Conservation (phyloP, 2,888 invertebrate species). For the Tenthredo livida region DNA sequence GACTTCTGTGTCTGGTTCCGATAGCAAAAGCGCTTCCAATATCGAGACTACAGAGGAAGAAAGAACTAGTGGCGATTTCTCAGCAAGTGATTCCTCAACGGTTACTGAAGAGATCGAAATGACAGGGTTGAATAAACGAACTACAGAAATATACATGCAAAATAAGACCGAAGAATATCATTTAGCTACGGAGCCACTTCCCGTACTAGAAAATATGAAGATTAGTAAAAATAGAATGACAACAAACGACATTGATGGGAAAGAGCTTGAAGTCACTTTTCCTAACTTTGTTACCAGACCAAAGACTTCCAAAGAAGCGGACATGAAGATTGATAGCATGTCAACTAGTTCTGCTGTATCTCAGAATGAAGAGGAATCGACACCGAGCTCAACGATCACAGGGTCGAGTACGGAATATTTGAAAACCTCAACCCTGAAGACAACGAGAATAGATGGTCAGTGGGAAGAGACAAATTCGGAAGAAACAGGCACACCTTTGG, state of each 20-base stretch:
- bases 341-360: background rate
- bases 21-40: background rate
- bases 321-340: background rate
- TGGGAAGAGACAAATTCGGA: background rate
- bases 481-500: background rate
- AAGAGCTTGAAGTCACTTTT: slow-evolving; percentile 5
- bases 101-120: background rate
- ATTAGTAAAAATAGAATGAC: background rate
- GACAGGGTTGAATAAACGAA: background rate
- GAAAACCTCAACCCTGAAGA: background rate
- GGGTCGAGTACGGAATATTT: background rate
- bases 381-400: too few relatives aligned
- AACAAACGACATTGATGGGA: background rate
- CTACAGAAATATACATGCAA: background rate
- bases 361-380: background rate
- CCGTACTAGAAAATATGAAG: background rate
- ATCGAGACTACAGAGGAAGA: background rate
- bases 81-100: background rate
- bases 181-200: background rate
- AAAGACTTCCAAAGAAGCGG: background rate
- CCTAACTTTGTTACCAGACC: background rate
- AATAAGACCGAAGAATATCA: background rate
- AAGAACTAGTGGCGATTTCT: background rate
- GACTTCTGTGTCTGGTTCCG: background rate
- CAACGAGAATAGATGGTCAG: background rate